These are phyloP conservation scores for Hydractinia symbiolongicarpus DNA, from an alignment of 30 jellyfish, hydroid and myxozoan species.

Conservation along the genomic window DNA sequence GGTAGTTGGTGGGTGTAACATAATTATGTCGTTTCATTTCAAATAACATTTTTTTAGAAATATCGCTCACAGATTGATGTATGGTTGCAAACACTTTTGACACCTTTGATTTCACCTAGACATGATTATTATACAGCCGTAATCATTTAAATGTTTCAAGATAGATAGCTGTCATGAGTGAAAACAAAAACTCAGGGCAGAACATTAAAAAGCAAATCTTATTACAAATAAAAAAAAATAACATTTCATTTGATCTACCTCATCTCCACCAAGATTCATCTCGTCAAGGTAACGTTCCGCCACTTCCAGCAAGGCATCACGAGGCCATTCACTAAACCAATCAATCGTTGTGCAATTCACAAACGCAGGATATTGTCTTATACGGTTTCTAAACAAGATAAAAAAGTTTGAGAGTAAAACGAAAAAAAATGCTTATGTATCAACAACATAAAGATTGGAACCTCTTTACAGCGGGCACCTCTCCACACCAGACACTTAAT, in stretches of 20 bases:
- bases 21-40: slow-evolving; percentile 86
- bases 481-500: too few species aligned
- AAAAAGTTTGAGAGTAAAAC: background rate
- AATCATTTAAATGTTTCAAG: background rate
- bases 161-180: background rate
- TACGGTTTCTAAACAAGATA: slow-evolving; percentile 54
- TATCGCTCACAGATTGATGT: slow-evolving; percentile 80
- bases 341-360: slow-evolving; percentile 97
- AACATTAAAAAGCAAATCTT: background rate
- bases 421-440: background rate
- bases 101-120: slow-evolving; percentile 59
- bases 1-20: slow-evolving; percentile 93
- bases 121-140: background rate
- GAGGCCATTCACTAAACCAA: slow-evolving; percentile 99
- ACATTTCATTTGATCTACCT: slow-evolving; percentile 37
- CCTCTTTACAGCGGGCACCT: too few species aligned
- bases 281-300: slow-evolving; percentile 80
- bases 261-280: slow-evolving; percentile 52
- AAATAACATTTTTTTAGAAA: slow-evolving; percentile 78
- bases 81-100: slow-evolving; percentile 65
- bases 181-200: background rate
- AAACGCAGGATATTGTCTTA: slow-evolving; percentile 95
- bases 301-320: slow-evolving; percentile 92
- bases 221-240: background rate
- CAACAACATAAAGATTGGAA: background rate